Percentiles rank a stretch among this genome's conserved stretches.
phyloP scores from a whole-genome alignment of 2,888 invertebrate species.

The Meteorus cinctellus region DNA sequence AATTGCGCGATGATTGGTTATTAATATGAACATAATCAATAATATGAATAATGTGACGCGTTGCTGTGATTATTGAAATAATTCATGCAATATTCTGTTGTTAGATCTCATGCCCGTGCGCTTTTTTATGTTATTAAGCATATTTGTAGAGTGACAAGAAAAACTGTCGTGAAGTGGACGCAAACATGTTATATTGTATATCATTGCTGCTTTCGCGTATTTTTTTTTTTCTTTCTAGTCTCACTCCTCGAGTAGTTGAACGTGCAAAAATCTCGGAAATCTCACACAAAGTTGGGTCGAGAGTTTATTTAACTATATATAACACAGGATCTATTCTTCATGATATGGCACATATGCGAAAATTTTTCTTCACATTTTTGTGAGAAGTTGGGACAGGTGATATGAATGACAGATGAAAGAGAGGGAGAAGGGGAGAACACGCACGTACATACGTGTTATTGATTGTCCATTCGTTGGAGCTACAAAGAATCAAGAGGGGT shows the following conservation, averaged over 20 bases:
- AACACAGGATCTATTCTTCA: background rate
- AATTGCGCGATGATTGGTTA: background rate
- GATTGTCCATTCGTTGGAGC: constrained; percentile 41
- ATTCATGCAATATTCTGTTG: background rate
- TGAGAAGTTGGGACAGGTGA: background rate
- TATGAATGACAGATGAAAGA: background rate
- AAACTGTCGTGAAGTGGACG: background rate
- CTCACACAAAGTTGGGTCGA: constrained; percentile 26
- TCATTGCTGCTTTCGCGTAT: background rate
- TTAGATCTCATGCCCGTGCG: background rate
- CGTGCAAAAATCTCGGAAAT: constrained; percentile 21
- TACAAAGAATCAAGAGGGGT: constrained; percentile 11
- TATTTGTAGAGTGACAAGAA: background rate
- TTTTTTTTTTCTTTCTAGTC: background rate
- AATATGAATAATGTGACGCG: background rate
- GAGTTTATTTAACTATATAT: background rate
- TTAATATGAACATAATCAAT: background rate
- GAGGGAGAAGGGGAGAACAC: background rate
- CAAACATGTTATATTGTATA: background rate
- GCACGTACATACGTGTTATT: constrained; percentile 21
- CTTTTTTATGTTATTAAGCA: background rate
- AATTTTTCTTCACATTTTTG: background rate
- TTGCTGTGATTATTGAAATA: background rate
- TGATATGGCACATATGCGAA: constrained; percentile 13
- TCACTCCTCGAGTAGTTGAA: background rate